Evolutionary conservation across 2,113 vertebrate genomes (phyloP).

Genomic region (Ailuropoda melanoleuca): DNA sequence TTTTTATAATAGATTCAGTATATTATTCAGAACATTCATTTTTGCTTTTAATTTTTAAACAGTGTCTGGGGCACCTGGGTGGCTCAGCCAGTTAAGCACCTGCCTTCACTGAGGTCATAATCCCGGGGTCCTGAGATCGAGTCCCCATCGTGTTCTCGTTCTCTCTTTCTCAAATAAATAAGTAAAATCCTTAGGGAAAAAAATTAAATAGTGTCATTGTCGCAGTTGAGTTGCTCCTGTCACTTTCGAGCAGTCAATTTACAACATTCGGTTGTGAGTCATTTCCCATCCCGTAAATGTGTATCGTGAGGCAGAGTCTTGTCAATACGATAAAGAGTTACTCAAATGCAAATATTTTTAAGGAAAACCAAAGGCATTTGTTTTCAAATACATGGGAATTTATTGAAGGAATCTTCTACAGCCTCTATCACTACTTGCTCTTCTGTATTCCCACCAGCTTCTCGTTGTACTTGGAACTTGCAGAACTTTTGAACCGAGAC

Average conservation of each 20-base stretch:
- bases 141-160: not conserved
- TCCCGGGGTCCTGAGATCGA: not conserved
- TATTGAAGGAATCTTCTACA: not conserved
- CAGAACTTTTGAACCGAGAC: constrained; percentile 66
- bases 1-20: not conserved
- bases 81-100: not conserved
- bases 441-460: not conserved
- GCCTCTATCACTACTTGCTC: not conserved
- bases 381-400: not conserved
- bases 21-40: not conserved
- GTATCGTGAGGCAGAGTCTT: not conserved
- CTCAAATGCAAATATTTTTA: not conserved
- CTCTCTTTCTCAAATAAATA: not conserved
- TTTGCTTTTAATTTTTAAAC: not conserved
- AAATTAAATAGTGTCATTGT: not conserved
- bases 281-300: not conserved
- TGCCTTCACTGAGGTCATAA: not conserved
- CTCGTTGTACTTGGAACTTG: constrained; percentile 43
- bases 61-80: not conserved
- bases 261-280: not conserved
- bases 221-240: not conserved
- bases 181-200: not conserved
- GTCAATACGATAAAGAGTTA: not conserved
- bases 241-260: not conserved
- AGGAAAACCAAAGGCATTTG: not conserved